Evolutionary conservation across 2,797 vertebrate species (phyloP).

Genomic region (Ptychadena robeensis): DNA sequence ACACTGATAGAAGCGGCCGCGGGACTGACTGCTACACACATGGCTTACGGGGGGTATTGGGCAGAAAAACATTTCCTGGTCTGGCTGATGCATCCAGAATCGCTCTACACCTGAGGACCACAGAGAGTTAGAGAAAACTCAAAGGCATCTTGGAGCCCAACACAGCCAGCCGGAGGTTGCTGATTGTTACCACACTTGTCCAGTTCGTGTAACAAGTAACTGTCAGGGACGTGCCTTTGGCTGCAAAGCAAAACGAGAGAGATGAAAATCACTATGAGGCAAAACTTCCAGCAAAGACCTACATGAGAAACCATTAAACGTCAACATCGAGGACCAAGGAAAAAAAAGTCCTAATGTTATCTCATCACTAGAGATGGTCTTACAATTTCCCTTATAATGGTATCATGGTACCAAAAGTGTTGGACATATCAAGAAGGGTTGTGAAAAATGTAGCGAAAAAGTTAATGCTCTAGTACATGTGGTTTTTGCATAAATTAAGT

Average conservation of each 20-base stretch:
- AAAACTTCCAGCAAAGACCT: no score
- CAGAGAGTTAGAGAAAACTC: constrained; percentile 88
- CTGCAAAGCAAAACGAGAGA: constrained; percentile 73
- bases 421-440: no score
- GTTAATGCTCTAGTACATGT: no score
- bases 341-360: no score
- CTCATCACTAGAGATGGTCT: no score
- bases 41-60: constrained; percentile 81
- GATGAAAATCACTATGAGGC: neutral
- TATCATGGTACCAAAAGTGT: no score
- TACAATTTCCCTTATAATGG: no score
- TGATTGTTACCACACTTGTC: constrained; percentile 75
- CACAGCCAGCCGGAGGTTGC: constrained; percentile 80
- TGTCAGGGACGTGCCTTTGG: constrained; percentile 97
- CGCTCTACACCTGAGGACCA: constrained; percentile 95
- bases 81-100: constrained; percentile 85
- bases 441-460: no score
- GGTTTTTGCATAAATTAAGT: no score
- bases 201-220: constrained; percentile 77
- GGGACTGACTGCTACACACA: constrained; percentile 81
- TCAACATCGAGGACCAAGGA: no score
- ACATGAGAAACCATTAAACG: no score
- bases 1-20: constrained; percentile 76
- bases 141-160: constrained; percentile 92
- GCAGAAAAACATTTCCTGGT: constrained; percentile 72